Evolutionary conservation across 2,113 vertebrate genomes (phyloP).

Genomic region (Diadophis punctatus): DNA sequence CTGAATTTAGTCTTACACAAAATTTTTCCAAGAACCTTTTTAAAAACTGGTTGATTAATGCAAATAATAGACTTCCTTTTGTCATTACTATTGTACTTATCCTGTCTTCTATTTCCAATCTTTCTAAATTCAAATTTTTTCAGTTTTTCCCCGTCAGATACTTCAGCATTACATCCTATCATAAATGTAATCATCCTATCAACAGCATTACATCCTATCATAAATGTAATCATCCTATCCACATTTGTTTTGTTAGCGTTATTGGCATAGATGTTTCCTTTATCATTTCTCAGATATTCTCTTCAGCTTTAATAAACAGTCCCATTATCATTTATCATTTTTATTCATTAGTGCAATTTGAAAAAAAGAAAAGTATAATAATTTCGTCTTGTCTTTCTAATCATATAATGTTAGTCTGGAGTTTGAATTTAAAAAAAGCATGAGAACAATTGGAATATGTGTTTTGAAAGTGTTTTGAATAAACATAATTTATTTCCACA

Average conservation of each 20-base stretch:
- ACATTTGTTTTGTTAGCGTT: slow-evolving; percentile 22
- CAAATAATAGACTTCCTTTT: slow-evolving; percentile 44
- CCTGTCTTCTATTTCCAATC: slow-evolving; percentile 9
- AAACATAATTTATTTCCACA: slow-evolving; percentile 20
- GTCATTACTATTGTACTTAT: slow-evolving; percentile 22
- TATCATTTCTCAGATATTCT: background rate
- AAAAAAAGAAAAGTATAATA: background rate
- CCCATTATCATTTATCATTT: background rate
- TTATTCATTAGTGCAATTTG: background rate
- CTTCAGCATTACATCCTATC: slow-evolving; percentile 10
- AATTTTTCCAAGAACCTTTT: slow-evolving; percentile 16
- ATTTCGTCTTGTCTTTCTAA: background rate
- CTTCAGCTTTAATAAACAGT: background rate
- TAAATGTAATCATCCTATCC: no score
- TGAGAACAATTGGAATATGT: background rate
- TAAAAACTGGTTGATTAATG: slow-evolving; percentile 30
- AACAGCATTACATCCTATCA: slow-evolving; percentile 1
- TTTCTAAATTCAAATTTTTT: slow-evolving; percentile 11
- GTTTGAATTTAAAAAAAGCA: background rate
- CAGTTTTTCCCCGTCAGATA: background rate
- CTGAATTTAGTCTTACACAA: background rate
- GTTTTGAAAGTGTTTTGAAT: background rate
- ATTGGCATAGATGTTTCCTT: background rate
- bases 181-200: no score
- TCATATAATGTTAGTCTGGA: background rate